Percentiles rank a stretch among this genome's conserved stretches.
These are phyloP conservation scores for Drosophila kanapiae DNA, from an alignment of 1,140 invertebrate species.

Conservation along the genomic window DNA sequence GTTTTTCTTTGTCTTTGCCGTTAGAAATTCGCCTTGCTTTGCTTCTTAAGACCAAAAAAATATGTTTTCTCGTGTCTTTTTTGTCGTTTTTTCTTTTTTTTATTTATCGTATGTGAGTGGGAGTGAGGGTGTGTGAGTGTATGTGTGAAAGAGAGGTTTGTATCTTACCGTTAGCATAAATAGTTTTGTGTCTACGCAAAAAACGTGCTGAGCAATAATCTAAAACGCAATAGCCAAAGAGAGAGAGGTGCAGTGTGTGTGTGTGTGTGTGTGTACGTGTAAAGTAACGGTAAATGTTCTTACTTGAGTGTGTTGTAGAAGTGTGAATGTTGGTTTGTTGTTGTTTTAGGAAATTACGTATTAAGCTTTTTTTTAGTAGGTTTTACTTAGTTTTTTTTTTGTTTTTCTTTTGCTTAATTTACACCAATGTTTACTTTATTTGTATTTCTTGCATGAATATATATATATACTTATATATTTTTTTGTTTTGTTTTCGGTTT, in stretches of 20 bases:
- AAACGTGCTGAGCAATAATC: constrained; percentile 75
- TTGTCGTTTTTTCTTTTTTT: constrained; percentile 11
- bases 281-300: constrained; percentile 62
- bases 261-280: constrained; percentile 36
- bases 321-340: constrained; percentile 28
- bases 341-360: constrained; percentile 74
- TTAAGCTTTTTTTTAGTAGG: constrained; percentile 55
- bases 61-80: constrained; percentile 20
- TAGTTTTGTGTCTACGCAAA: constrained; percentile 62
- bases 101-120: constrained; percentile 18
- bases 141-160: constrained; percentile 14
- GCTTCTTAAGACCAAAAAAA: constrained; percentile 52
- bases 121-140: constrained; percentile 12
- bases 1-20: constrained; percentile 48
- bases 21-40: constrained; percentile 17
- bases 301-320: constrained; percentile 17
- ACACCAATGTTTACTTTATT: constrained; percentile 59
- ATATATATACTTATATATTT: constrained; percentile 29
- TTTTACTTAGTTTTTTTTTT: constrained; percentile 35
- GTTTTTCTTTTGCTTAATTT: constrained; percentile 49
- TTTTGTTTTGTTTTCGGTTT: constrained; percentile 16
- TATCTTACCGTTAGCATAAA: constrained; percentile 68
- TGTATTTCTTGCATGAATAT: constrained; percentile 47
- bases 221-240: constrained; percentile 58
- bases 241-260: constrained; percentile 48